Percentiles rank a stretch among this genome's conserved stretches.
Evolutionary conservation across 2,888 invertebrate genomes (phyloP).

Genomic region (Frankliniella fusca): DNA sequence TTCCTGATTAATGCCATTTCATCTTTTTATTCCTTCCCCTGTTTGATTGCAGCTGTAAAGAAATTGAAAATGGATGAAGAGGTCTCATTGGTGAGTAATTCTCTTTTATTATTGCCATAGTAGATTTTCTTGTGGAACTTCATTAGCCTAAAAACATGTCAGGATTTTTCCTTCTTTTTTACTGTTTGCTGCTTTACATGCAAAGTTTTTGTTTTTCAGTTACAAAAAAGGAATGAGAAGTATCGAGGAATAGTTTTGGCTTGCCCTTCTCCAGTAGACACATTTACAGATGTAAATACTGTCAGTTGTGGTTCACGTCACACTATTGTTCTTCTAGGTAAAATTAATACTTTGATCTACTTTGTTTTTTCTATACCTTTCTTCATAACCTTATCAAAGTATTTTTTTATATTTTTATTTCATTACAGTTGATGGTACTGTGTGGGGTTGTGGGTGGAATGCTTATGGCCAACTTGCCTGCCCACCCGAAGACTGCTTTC

Average conservation of each 20-base stretch:
- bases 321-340: constrained; percentile 63
- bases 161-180: background rate
- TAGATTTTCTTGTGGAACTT: constrained; percentile 13
- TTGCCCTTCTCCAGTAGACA: constrained; percentile 46
- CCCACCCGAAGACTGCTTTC: background rate
- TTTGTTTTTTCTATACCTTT: constrained; percentile 9
- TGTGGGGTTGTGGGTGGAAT: constrained; percentile 78
- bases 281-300: constrained; percentile 43
- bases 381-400: background rate
- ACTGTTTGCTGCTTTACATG: background rate
- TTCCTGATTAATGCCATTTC: constrained; percentile 1
- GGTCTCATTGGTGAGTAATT: background rate
- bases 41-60: background rate
- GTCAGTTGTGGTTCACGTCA: constrained; percentile 74
- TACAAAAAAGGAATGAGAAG: constrained; percentile 41
- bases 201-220: constrained; percentile 19
- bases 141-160: no score
- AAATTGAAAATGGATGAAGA: background rate
- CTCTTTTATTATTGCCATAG: constrained; percentile 11
- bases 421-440: constrained; percentile 56
- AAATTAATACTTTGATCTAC: constrained; percentile 34
- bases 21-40: background rate
- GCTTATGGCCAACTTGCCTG: constrained; percentile 67
- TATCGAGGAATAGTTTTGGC: constrained; percentile 43
- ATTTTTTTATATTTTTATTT: constrained; percentile 29